Base-by-base conservation (phyloP, 2,888 invertebrate genomes). In the Endomychus coccineus region DNA sequence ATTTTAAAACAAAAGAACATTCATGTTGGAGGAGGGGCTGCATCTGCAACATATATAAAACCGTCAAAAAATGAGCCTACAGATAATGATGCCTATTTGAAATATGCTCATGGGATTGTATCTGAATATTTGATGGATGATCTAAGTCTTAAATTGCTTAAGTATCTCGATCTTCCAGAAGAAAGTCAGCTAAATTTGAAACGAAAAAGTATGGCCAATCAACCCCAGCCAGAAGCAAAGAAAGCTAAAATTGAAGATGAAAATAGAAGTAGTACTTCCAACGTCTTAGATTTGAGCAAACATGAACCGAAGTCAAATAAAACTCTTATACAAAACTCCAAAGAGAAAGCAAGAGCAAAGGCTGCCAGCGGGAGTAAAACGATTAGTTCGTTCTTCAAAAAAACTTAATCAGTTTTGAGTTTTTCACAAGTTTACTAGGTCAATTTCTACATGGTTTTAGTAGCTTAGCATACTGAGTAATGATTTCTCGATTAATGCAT, bases 331-430 rank as follows among this genome's bases (percentile, higher is more conserved):
- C 51, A 77, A 36, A 71, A 78, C 25, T 71, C 80, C 5, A 88
- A 86, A 64, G 83, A 85, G 53, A 81, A 85, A 51, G 75, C 81
- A 0, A 69, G 79, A 50, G 76, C 78, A 51, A 87, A 84, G 61
- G 82, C 86, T 36, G 87, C 88, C 16, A 73, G 75, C 52, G 83
- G 86, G 31, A 80, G 82, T 16, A 88, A 86, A 67, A 81, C 75
- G 52, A 86, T 88, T 57, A 77, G 82, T 34, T 78, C 80, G 17
- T 87, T 86, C 67, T 88, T 88, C 60, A 77, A 75, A 48, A 84
- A 81, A 62, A 77, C 54, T 42, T 62, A 55, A 58, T 39, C 36
- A 32, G 25, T 34, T 36, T 16, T 34, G 31, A n/a, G n/a, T n/a
- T n/a, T n/a, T n/a, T n/a, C n/a, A n/a, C n/a, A n/a, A n/a, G n/a